phyloP scores from a whole-genome alignment of 2,113 vertebrate species.

The Fregata magnificens region DNA sequence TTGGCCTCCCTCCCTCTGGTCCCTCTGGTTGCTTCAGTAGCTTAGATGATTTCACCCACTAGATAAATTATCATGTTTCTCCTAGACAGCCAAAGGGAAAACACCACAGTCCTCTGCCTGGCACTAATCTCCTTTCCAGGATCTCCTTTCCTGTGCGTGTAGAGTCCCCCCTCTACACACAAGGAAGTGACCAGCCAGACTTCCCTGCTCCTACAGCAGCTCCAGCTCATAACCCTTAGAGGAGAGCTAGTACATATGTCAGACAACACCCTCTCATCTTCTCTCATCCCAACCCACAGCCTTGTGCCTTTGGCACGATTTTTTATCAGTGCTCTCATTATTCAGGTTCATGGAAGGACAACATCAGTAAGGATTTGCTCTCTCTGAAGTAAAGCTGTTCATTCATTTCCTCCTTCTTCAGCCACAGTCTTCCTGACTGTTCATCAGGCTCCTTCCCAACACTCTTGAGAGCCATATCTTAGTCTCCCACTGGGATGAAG shows the following conservation, averaged over 20 bases:
- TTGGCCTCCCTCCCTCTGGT: neutral
- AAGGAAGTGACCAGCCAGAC: neutral
- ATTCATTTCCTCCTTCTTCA: neutral
- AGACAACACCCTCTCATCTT: neutral
- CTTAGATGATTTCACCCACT: neutral
- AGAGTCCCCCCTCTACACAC: too few species aligned
- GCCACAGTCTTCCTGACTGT: neutral
- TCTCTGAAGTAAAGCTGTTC: neutral
- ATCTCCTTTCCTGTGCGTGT: neutral
- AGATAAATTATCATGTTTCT: neutral
- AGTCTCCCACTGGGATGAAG: neutral
- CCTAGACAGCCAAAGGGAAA: neutral
- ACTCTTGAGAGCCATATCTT: neutral
- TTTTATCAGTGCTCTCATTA: neutral
- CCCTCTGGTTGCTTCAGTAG: neutral
- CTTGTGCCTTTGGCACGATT: neutral
- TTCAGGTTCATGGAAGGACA: neutral
- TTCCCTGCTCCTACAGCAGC: neutral
- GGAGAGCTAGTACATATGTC: neutral
- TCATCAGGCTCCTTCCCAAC: neutral
- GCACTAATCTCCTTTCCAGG: neutral
- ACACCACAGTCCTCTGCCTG: neutral
- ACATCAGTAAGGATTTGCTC: neutral
- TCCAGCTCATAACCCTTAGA: neutral
- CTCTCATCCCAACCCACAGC: neutral